Evolutionary conservation across 53 echinoderm and acorn worm species (phyloP).

Genomic region (Temnopleurus reevesii): DNA sequence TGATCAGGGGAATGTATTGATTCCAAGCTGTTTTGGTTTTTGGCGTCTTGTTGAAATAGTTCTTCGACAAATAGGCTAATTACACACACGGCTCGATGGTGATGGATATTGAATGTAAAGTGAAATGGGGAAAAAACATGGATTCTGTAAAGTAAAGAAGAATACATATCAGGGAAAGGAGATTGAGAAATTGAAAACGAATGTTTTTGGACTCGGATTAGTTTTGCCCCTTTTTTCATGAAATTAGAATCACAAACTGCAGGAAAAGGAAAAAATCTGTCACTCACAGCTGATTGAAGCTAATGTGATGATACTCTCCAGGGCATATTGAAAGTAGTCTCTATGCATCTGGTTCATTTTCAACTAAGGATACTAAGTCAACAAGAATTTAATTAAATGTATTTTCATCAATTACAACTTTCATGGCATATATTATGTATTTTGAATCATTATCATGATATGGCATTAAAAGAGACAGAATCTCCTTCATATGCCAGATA

Average conservation of each 20-base stretch:
- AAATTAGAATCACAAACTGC: not conserved
- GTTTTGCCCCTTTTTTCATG: not conserved
- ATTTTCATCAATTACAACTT: too few relatives aligned
- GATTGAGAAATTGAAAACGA: not conserved
- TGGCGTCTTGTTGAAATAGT: not conserved
- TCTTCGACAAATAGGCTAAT: not conserved
- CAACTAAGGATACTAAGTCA: too few relatives aligned
- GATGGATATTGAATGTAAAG: not conserved
- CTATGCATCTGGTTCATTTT: too few relatives aligned
- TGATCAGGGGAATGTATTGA: not conserved
- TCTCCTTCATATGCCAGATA: too few relatives aligned
- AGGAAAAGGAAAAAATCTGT: not conserved
- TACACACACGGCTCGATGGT: not conserved
- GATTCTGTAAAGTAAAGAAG: not conserved
- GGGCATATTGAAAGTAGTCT: not conserved
- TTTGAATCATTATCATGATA: too few relatives aligned
- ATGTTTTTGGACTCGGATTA: not conserved
- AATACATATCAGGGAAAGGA: not conserved
- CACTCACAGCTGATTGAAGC: constrained; percentile 4
- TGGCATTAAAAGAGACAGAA: too few relatives aligned
- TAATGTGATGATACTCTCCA: constrained; percentile 34
- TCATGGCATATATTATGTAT: too few relatives aligned
- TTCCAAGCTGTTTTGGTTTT: not conserved
- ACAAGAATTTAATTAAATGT: too few relatives aligned
- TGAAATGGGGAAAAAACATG: not conserved